Evolutionary conservation across 2,797 vertebrate species (phyloP).

Genomic region (Brachymystax lenok): DNA sequence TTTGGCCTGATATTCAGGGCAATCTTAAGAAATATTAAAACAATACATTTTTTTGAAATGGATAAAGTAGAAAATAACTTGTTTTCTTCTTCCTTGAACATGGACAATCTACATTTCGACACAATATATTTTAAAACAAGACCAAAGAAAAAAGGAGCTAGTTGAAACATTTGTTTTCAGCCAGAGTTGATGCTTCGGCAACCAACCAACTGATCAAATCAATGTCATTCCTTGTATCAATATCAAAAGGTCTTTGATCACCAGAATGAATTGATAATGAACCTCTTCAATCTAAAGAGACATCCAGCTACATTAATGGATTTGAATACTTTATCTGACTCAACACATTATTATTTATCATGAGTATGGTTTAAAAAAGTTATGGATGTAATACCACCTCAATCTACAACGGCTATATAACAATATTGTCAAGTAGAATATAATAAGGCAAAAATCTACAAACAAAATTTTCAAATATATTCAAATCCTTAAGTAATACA

Average conservation of each 20-base stretch:
- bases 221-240: constrained; percentile 91
- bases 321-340: constrained; percentile 71
- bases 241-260: constrained; percentile 91
- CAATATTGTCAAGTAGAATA: constrained; percentile 88
- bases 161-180: constrained; percentile 88
- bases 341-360: constrained; percentile 84
- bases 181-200: constrained; percentile 86
- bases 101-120: constrained; percentile 89
- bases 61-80: constrained; percentile 99
- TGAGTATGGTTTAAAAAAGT: constrained; percentile 84
- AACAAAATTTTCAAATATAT: constrained; percentile 76
- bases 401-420: constrained; percentile 88
- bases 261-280: constrained; percentile 81
- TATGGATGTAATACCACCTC: constrained; percentile 16
- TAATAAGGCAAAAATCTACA: constrained; percentile 85
- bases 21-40: constrained; percentile 99
- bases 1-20: constrained; percentile 86
- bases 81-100: constrained; percentile 82
- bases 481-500: constrained; percentile 79
- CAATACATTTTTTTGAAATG: constrained; percentile 98
- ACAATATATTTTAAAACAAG: constrained; percentile 77
- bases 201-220: constrained; percentile 79
- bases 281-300: constrained; percentile 67
- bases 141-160: constrained; percentile 90
- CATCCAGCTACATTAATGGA: constrained; percentile 75